phyloP scores from a whole-genome alignment of 2,888 invertebrate genomes.

The Micoletzkya japonica region DNA sequence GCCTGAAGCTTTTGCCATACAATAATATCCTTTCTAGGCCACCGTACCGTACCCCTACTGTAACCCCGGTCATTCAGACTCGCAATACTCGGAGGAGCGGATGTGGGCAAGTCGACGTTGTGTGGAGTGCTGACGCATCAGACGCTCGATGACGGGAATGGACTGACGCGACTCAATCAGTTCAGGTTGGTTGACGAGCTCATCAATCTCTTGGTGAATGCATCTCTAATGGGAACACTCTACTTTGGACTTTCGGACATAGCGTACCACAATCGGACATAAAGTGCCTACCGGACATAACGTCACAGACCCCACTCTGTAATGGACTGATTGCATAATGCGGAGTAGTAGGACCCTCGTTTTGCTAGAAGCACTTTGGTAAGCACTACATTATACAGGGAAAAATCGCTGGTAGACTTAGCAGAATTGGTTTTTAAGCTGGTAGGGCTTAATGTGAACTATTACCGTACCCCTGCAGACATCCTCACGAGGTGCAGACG shows the following conservation, averaged over 20 bases:
- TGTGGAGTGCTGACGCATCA: slow-evolving; percentile 94
- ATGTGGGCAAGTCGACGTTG: slow-evolving; percentile 84
- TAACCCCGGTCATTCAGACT: slow-evolving; percentile 72
- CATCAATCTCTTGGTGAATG: too few relatives aligned
- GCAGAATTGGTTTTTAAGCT: too few relatives aligned
- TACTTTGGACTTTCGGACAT: not conserved
- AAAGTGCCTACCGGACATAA: too few relatives aligned
- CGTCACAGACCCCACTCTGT: too few relatives aligned
- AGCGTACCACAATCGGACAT: too few relatives aligned
- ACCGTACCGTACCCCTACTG: not conserved
- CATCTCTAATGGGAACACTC: too few relatives aligned
- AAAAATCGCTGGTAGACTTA: too few relatives aligned
- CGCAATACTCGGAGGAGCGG: slow-evolving; percentile 90
- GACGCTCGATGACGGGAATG: slow-evolving; percentile 85
- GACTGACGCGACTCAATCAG: slow-evolving; percentile 90
- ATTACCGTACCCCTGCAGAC: slow-evolving; percentile 66
- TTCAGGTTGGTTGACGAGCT: slow-evolving; percentile 68
- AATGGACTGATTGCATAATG: too few relatives aligned
- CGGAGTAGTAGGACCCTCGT: too few relatives aligned
- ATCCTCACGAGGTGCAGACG: slow-evolving; percentile 90
- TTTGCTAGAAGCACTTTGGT: too few relatives aligned
- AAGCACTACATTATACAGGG: too few relatives aligned
- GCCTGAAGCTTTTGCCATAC: not conserved
- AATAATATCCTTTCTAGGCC: not conserved
- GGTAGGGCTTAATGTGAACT: too few relatives aligned